These are phyloP conservation scores for Ceratina calcarata DNA, from an alignment of 1,140 invertebrate genomes.

Conservation along the genomic window DNA sequence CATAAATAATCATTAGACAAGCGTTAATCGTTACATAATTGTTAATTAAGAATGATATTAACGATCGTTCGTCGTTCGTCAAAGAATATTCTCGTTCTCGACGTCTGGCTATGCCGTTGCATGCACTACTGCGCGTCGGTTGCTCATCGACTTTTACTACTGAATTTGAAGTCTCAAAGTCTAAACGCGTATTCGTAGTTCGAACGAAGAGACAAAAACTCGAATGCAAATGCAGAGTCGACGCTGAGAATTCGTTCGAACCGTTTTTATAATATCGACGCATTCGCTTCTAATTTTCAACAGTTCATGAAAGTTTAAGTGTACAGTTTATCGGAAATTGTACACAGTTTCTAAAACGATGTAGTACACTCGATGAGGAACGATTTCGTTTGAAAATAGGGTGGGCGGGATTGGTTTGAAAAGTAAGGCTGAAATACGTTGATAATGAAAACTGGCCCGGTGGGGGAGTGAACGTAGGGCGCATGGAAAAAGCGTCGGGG, in stretches of 20 bases:
- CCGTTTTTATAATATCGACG: too few species aligned
- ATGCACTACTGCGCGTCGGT: background rate
- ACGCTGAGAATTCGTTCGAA: too few species aligned
- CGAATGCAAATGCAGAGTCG: background rate
- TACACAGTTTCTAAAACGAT: too few species aligned
- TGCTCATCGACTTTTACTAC: constrained; percentile 1
- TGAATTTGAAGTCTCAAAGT: background rate
- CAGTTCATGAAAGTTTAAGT: too few species aligned
- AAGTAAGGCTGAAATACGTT: background rate
- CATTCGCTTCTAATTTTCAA: too few species aligned
- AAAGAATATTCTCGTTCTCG: background rate
- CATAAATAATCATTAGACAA: too few species aligned
- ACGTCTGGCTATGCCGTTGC: background rate
- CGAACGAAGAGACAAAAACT: background rate
- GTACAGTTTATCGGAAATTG: too few species aligned
- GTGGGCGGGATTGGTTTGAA: too few species aligned
- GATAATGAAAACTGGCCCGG: constrained; percentile 10
- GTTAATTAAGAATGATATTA: too few species aligned
- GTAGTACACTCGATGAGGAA: too few species aligned
- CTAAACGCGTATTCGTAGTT: background rate
- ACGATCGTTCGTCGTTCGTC: background rate
- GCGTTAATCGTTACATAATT: too few species aligned
- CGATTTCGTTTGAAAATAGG: too few species aligned
- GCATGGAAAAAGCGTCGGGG: constrained; percentile 63
- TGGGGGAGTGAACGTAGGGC: constrained; percentile 36